phyloP scores from a whole-genome alignment of 2,113 vertebrate genomes.

The Porphyrio hochstetteri region DNA sequence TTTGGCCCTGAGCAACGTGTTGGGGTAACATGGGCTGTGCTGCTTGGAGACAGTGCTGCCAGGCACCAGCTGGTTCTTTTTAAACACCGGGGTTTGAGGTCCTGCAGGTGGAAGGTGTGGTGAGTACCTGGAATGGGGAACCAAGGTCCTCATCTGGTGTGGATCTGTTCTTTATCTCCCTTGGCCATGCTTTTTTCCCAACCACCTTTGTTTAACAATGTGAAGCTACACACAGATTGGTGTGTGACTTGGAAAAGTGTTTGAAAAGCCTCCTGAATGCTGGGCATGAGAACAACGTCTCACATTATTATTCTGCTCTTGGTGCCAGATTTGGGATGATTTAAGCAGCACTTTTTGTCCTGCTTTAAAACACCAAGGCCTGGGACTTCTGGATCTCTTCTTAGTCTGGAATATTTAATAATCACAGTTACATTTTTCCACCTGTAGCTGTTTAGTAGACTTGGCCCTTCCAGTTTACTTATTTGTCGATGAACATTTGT shows the following conservation, averaged over 20 bases:
- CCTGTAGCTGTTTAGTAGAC: neutral
- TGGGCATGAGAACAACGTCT: neutral
- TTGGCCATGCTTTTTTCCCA: neutral
- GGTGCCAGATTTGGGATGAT: neutral
- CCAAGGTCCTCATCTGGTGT: neutral
- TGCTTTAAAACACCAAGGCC: neutral
- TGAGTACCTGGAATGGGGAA: neutral
- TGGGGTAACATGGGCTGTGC: neutral
- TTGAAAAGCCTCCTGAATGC: neutral
- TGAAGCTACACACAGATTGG: neutral
- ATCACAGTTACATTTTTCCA: neutral
- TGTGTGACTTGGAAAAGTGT: neutral
- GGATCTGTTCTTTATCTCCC: neutral
- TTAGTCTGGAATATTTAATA: neutral
- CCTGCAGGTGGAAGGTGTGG: neutral
- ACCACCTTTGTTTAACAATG: neutral
- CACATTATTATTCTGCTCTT: neutral
- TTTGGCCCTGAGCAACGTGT: neutral
- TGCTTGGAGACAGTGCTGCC: neutral
- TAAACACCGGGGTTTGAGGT: neutral
- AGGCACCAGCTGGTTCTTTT: neutral
- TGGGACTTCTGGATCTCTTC: neutral
- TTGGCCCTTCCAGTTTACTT: neutral
- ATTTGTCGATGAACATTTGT: neutral
- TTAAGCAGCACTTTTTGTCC: neutral